Conservation (phyloP, 2,797 vertebrate species). For the Mus caroli region DNA sequence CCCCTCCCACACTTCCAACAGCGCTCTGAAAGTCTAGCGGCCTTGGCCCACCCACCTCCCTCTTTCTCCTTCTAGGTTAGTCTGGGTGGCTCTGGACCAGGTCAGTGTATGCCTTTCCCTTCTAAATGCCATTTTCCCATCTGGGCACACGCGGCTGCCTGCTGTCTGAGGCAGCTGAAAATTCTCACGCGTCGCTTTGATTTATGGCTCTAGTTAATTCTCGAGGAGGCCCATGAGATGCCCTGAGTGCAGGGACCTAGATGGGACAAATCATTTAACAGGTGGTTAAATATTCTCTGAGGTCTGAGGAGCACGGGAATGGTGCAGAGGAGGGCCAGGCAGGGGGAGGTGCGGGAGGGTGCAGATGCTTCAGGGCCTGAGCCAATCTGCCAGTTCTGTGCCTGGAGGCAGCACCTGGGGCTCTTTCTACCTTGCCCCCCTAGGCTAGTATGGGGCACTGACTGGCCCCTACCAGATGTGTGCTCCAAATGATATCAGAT, state of each 20-base stretch:
- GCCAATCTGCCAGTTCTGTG: neutral
- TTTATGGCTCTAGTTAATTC: slow-evolving; percentile 91
- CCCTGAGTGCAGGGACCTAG: slow-evolving; percentile 82
- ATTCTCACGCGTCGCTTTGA: slow-evolving; percentile 88
- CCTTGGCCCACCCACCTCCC: neutral
- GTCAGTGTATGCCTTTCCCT: neutral
- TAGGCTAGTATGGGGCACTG: neutral
- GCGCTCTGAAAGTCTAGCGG: neutral
- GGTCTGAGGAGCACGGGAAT: slow-evolving; percentile 81
- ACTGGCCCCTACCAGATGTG: neutral
- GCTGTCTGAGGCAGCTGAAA: slow-evolving; percentile 81
- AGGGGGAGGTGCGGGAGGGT: neutral
- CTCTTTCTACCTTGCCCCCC: neutral
- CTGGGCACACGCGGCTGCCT: slow-evolving; percentile 65
- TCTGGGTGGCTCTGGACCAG: neutral
- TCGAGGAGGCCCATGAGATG: slow-evolving; percentile 85
- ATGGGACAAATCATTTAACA: slow-evolving; percentile 90
- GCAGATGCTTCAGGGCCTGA: neutral
- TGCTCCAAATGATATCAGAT: neutral
- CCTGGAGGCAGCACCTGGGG: neutral
- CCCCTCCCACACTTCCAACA: neutral
- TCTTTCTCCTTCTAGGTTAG: neutral
- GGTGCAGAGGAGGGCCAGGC: neutral
- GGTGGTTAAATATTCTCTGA: slow-evolving; percentile 88
- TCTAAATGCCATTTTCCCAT: slow-evolving; percentile 68